These are phyloP conservation scores for Etheostoma cragini DNA, from an alignment of 2,113 vertebrate species.

Conservation along the genomic window DNA sequence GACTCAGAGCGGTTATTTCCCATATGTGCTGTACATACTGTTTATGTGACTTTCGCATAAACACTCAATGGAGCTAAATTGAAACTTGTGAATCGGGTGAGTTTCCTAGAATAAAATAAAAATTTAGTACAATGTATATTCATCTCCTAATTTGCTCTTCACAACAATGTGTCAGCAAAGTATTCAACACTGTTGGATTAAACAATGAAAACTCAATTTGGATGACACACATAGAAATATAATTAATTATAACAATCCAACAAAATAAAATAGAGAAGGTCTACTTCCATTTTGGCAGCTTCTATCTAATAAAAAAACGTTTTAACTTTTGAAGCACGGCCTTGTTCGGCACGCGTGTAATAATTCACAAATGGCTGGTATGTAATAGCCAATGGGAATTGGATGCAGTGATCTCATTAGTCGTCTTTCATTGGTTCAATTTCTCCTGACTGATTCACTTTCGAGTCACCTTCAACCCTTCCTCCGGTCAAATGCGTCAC, in stretches of 20 bases:
- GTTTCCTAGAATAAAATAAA: no score
- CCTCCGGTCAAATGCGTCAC: background rate
- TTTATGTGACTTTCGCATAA: no score
- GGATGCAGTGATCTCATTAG: slow-evolving; percentile 21
- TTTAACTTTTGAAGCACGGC: slow-evolving; percentile 3
- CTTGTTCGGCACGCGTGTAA: background rate
- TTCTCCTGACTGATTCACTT: slow-evolving; percentile 1
- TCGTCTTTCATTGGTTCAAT: background rate
- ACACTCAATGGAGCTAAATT: no score
- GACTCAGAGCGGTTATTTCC: background rate
- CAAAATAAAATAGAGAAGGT: background rate
- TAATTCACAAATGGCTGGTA: slow-evolving; percentile 17
- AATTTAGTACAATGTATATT: no score
- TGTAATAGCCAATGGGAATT: slow-evolving; percentile 15
- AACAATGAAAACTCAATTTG: no score
- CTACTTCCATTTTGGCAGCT: background rate
- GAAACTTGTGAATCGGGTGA: no score
- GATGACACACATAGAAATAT: no score
- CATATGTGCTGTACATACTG: background rate
- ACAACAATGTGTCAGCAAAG: no score
- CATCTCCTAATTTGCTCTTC: no score
- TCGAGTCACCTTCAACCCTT: slow-evolving; percentile 35
- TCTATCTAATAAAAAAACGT: background rate
- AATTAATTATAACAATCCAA: background rate
- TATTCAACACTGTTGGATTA: no score